Conservation (phyloP, 2,888 invertebrate species). For the Timema cristinae region DNA sequence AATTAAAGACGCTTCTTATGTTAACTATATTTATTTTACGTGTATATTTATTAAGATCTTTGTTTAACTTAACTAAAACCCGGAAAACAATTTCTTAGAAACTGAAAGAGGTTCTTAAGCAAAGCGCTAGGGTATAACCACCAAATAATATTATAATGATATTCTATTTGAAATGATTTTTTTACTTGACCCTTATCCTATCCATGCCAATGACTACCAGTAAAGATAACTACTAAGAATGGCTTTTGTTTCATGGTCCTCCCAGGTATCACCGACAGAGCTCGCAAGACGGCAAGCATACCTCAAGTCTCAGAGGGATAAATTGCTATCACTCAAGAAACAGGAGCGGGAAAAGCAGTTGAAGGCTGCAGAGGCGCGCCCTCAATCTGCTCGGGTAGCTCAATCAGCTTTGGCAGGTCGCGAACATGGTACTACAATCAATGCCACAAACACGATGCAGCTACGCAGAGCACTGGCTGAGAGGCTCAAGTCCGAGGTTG, state of each 20-base stretch:
- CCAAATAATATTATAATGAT: too few relatives aligned
- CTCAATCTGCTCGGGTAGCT: constrained; percentile 73
- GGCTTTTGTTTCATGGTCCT: background rate
- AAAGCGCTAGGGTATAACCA: too few relatives aligned
- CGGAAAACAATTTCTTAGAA: too few relatives aligned
- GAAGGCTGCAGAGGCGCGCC: constrained; percentile 51
- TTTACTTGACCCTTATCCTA: background rate
- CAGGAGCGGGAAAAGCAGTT: constrained; percentile 79
- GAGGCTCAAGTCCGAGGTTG: constrained; percentile 80
- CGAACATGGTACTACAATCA: constrained; percentile 34
- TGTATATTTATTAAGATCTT: too few relatives aligned
- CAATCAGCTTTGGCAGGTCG: constrained; percentile 59
- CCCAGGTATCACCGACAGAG: constrained; percentile 54
- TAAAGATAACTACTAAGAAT: too few relatives aligned
- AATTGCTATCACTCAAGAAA: constrained; percentile 83
- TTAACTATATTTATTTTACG: too few relatives aligned
- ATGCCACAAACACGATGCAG: constrained; percentile 58
- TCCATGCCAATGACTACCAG: too few relatives aligned
- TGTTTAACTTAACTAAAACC: too few relatives aligned
- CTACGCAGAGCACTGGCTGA: constrained; percentile 80
- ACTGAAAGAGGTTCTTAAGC: too few relatives aligned
- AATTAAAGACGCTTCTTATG: too few relatives aligned
- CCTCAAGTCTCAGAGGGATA: constrained; percentile 83
- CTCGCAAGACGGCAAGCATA: constrained; percentile 78
- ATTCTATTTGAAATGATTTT: background rate